Evolutionary conservation across 2,797 vertebrate genomes (phyloP).

Genomic region (Ctenosaura bakeri): DNA sequence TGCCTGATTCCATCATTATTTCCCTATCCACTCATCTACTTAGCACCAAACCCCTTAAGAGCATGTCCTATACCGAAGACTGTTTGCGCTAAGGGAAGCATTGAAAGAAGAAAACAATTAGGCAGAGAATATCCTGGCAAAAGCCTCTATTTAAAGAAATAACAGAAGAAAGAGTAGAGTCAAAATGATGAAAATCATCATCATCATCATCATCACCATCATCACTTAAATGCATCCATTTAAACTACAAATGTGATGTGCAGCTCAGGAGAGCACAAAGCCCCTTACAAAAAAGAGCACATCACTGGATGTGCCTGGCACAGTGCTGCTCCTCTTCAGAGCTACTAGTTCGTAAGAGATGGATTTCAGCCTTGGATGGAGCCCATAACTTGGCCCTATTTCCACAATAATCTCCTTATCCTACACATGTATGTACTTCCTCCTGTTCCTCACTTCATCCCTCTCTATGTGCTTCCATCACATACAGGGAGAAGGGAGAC

Average conservation of each 20-base stretch:
- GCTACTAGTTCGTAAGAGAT: neutral
- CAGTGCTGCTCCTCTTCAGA: neutral
- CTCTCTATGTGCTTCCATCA: too few species aligned
- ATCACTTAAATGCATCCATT: neutral
- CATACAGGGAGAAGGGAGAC: too few species aligned
- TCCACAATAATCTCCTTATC: too few species aligned
- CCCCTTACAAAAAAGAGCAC: neutral
- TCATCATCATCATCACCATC: too few species aligned
- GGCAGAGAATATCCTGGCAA: neutral
- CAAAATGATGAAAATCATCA: neutral
- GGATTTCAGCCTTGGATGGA: neutral
- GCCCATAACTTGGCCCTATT: neutral
- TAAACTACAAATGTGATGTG: neutral
- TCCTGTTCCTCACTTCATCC: too few species aligned
- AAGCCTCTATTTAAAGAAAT: neutral
- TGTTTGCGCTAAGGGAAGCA: neutral
- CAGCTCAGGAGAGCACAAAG: neutral
- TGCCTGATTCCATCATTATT: neutral
- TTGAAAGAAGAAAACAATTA: neutral
- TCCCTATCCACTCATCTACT: neutral
- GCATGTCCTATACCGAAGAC: neutral
- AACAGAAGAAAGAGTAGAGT: neutral
- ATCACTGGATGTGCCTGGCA: neutral
- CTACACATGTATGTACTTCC: too few species aligned
- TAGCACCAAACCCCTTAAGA: neutral